phyloP scores from a whole-genome alignment of 1,140 invertebrate species.

The Drosophila lini region DNA sequence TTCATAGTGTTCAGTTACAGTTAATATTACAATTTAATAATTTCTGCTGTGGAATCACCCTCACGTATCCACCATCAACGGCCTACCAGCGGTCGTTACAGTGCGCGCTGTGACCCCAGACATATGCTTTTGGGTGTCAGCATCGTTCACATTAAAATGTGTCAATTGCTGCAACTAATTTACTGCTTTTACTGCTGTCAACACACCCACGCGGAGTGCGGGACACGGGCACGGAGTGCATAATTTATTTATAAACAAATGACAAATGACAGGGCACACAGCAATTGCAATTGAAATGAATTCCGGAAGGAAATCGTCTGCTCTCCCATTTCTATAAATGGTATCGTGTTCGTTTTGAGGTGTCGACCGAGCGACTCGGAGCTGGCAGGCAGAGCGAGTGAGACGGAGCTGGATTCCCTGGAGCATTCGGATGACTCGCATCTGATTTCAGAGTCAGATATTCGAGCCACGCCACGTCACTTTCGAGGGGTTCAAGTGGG shows the following conservation, averaged over 20 bases:
- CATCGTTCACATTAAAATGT: slow-evolving; percentile 76
- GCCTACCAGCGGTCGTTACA: slow-evolving; percentile 7
- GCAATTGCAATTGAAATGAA: slow-evolving; percentile 71
- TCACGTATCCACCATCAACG: neutral
- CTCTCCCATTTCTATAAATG: slow-evolving; percentile 75
- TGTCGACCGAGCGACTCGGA: slow-evolving; percentile 44
- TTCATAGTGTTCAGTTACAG: neutral
- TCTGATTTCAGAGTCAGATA: slow-evolving; percentile 75
- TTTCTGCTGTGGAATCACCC: neutral
- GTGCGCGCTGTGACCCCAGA: slow-evolving; percentile 43
- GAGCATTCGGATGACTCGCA: slow-evolving; percentile 57
- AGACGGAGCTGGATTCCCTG: slow-evolving; percentile 50
- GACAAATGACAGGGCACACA: slow-evolving; percentile 67
- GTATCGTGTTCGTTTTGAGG: slow-evolving; percentile 69
- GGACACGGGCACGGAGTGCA: slow-evolving; percentile 24
- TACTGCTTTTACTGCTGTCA: slow-evolving; percentile 69
- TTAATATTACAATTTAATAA: neutral
- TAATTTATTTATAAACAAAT: slow-evolving; percentile 80
- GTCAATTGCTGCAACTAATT: slow-evolving; percentile 77
- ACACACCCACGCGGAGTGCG: slow-evolving; percentile 42
- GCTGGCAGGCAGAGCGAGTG: neutral
- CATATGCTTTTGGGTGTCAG: slow-evolving; percentile 54
- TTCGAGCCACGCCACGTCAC: slow-evolving; percentile 55
- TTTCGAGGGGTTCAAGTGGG: slow-evolving; percentile 14
- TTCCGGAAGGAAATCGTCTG: slow-evolving; percentile 81